Base-by-base conservation (phyloP, 2,888 invertebrate species). In the Pseudeuparius sepicola region DNA sequence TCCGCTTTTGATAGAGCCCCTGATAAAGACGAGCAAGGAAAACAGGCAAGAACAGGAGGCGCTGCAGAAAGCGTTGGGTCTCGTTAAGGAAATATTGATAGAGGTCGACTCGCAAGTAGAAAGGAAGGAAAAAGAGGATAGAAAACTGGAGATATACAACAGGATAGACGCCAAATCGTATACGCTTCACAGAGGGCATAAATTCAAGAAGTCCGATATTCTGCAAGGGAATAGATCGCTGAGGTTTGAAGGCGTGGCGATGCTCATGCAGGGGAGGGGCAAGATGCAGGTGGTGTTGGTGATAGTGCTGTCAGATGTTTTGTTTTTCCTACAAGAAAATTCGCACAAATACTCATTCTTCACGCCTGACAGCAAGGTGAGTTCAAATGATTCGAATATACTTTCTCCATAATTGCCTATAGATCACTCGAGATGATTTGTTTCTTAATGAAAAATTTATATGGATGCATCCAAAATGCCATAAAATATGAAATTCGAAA, bases 91-190 rank as follows among this genome's bases (percentile, higher is more conserved):
- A 51, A 83, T 96, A 44, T 67, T 94, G 46, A 81, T 85, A 1
- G 86, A 87, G 59, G 90, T 96, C 0, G 86, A 96, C 61, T 82
- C 86, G 16, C 84, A 90, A 57, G 93, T 96, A 15, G 93, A 89
- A 0, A 85, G 89, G 35, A 88, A 89, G 50, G 90, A 93, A 57
- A 73, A 87, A 36, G 84, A 88, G 49, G 85, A 88, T 57, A 68
- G 90, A 9, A 86, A 94, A 54, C 61, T 89, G 44, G 92, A 94
- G 60, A 90, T 96, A 46, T 93, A 89, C 63, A 81, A 87, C 56
- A 72, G 82, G 45, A 85, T 96, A 48, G 96, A 96, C 61, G 83
- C 88, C 3, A 90, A 94, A 60, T 90, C 93, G 0, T 88, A 83
- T 55, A 83, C 87, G 1, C 75, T 80, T 43, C 83, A 83, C 60